phyloP scores from a whole-genome alignment of 1,140 invertebrate genomes.

The Drosophila teissieri region DNA sequence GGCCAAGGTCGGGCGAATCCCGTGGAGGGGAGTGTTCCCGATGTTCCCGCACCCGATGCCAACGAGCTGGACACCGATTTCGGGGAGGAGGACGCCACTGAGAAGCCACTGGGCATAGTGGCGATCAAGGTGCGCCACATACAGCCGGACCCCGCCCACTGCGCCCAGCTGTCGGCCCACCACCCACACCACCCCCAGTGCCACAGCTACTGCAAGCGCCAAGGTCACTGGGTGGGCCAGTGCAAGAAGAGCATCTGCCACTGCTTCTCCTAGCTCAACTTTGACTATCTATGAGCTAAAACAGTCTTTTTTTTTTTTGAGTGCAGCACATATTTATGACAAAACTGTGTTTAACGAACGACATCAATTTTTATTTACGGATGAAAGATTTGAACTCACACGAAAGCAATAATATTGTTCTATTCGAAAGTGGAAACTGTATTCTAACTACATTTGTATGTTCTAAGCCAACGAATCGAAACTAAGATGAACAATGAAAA shows the following conservation, averaged over 20 bases:
- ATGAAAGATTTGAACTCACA: too few species aligned
- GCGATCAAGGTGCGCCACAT: conserved; percentile 74
- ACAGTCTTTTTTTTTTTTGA: not conserved
- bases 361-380: too few species aligned
- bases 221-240: conserved; percentile 80
- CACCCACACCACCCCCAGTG: conserved; percentile 76
- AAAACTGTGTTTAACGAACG: too few species aligned
- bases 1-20: conserved; percentile 2
- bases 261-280: conserved; percentile 54
- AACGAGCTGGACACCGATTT: conserved; percentile 10
- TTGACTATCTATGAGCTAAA: not conserved
- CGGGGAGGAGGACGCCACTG: conserved; percentile 4
- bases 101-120: conserved; percentile 36
- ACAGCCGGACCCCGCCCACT: conserved; percentile 60
- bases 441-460: too few species aligned
- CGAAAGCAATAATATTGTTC: too few species aligned
- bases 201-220: conserved; percentile 69
- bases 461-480: too few species aligned
- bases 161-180: conserved; percentile 55
- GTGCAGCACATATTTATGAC: not conserved
- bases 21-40: not conserved
- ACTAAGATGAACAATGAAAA: too few species aligned
- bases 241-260: conserved; percentile 73
- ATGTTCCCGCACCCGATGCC: not conserved
- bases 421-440: too few species aligned